Evolutionary conservation across 2,797 vertebrate species (phyloP), one percentile per base, ranked within the genome.

Genomic region (Trichosurus vulpecula): DNA sequence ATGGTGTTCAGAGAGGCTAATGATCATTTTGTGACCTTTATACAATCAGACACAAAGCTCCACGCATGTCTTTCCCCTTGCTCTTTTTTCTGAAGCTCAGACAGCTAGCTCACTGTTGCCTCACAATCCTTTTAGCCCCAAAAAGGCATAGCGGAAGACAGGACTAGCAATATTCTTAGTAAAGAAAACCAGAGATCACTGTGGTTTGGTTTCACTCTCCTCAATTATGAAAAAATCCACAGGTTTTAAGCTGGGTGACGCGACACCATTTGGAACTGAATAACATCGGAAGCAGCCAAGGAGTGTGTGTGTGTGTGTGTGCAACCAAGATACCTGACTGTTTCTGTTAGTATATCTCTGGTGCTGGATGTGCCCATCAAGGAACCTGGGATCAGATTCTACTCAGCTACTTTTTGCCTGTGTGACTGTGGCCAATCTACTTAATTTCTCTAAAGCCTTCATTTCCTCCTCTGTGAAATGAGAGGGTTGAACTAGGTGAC

Each of bases 281-380:
- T 47, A 4, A 19, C 5, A 16, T 90, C 0, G 1, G 90, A 1
- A 54, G 25, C 3, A 47, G 22, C 10, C 74, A 25, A 47, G 41
- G 22, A 22, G 41, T 25, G 61, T 19, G 16, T 74, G 16, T 41
- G 66, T 74, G 66, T 66, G 61, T 66, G 14, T 66, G 61, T 16
- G 31, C 51, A 22, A 74, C 0, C 0, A 13, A 10, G 54, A 90
- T 27, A 55, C 89, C 61, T 29, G 90, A 90, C 90, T 41, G 0
- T 92, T 96, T 93, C 95, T 53, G 56, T 87, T 61, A 92, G 74
- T 95, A 1, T 58, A 13, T 57, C 58, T 91, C 91, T 31, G 93
- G 89, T 87, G 74, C 74, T 87, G 74, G 41, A 12, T 51, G 8
- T 87, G 22, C 25, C 25, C 74, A 87, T 87, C 41, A 27, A 51